A percentile compares a stretch with the other conserved stretches of the same genome.
Conservation (phyloP, 2,888 invertebrate genomes). For the Euproctis similis region DNA sequence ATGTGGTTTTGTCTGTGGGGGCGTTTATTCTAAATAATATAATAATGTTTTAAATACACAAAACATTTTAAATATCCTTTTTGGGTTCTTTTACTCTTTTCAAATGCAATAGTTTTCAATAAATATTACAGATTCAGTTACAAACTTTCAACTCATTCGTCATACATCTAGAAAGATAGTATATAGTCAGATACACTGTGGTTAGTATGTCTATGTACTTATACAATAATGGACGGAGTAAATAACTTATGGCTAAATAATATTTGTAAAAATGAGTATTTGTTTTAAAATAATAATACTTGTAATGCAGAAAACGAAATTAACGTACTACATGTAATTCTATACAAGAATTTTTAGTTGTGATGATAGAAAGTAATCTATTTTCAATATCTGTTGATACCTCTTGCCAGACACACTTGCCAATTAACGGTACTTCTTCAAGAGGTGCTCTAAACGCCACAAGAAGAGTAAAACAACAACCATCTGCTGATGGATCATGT, state of each 20-base stretch:
- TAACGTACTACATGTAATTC: conserved; percentile 89
- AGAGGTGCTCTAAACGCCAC: conserved; percentile 89
- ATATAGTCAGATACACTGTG: no score
- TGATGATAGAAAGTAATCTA: conserved; percentile 79
- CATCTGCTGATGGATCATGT: conserved; percentile 79
- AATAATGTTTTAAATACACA: no score
- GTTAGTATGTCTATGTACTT: no score
- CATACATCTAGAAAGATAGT: no score
- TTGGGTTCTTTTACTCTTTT: no score
- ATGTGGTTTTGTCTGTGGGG: no score
- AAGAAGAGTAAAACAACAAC: conserved; percentile 86
- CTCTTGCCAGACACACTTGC: conserved; percentile 94
- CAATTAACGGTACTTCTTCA: conserved; percentile 90
- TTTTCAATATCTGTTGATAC: conserved; percentile 81
- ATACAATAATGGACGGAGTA: conserved; percentile 17
- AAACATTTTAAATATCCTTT: no score
- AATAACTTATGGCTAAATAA: conserved; percentile 5
- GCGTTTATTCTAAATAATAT: no score
- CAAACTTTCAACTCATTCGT: no score
- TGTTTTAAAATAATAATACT: no score
- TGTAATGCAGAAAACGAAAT: conserved; percentile 4
- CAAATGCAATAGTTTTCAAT: no score
- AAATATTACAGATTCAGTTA: no score
- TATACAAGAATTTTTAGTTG: conserved; percentile 84
- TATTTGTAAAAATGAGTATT: not conserved